Base-by-base conservation (phyloP, 2,888 invertebrate genomes). In the Meteorus colon region DNA sequence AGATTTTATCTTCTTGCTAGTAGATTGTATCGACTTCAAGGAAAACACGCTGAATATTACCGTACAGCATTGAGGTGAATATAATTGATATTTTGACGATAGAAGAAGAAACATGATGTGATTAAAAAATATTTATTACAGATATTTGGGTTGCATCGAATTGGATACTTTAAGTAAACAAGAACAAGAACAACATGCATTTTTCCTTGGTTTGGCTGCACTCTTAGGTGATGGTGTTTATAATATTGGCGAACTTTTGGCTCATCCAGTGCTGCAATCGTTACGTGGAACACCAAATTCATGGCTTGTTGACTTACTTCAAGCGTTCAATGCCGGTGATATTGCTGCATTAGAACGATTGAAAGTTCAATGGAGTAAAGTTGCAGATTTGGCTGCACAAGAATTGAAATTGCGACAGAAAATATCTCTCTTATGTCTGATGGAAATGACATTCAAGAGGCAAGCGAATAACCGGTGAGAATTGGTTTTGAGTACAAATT, bases 361-460 rank as follows among this genome's bases (percentile, higher is more conserved):
- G 91, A 93, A 93, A 84, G 91, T 94, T 0, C 92, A 93, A 77
- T 96, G 97, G 96, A 91, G 92, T 4, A 93, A 93, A 78, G 95
- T 97, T 82, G 95, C 96, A 0, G 97, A 98, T 90, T 91, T 98
- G 27, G 93, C 93, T 12, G 93, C 95, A 0, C 95, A 96, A 79
- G 97, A 97, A 86, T 89, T 94, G 0, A 94, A 94, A 85, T 91
- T 98, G 81, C 91, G 96, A 27, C 96, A 97, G 90, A 99, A 99
- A 91, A 97, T 99, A 78, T 97, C 97, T 0, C 92, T 99, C 27
- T 91, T 99, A 19, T 98, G 98, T 87, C 92, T 99, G 0, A 99
- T 99, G 98, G 98, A 98, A 95, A 97, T 99, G 97, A 98, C 99
- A 0, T 98, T 99, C 88, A 96, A 96, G 88, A 94, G 98, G 70